Percentiles rank a stretch among this genome's conserved stretches.
phyloP scores from a whole-genome alignment of 2,888 invertebrate genomes.

The Cephus sareptanus region DNA sequence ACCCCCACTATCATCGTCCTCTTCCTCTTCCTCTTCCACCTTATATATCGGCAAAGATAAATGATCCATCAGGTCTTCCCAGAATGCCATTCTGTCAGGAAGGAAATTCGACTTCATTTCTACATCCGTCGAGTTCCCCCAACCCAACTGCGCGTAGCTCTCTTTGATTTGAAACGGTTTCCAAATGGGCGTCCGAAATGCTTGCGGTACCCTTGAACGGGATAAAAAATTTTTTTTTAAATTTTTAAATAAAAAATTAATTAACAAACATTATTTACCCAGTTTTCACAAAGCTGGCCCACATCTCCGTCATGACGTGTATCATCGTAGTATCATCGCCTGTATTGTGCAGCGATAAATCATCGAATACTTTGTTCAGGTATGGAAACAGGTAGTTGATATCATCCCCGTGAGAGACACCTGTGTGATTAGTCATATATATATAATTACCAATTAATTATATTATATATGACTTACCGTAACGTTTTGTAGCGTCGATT shows the following conservation, averaged over 20 bases:
- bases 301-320: slow-evolving; percentile 54
- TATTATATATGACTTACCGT: slow-evolving; percentile 35
- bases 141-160: slow-evolving; percentile 48
- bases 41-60: slow-evolving; percentile 15
- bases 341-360: slow-evolving; percentile 39
- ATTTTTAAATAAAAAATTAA: not conserved
- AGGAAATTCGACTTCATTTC: slow-evolving; percentile 41
- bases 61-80: slow-evolving; percentile 44
- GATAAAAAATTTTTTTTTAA: not conserved
- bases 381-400: slow-evolving; percentile 52
- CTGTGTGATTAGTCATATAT: slow-evolving; percentile 28
- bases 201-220: slow-evolving; percentile 48
- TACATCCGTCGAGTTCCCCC: slow-evolving; percentile 36
- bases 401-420: slow-evolving; percentile 49
- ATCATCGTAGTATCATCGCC: slow-evolving; percentile 46
- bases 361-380: slow-evolving; percentile 29
- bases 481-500: slow-evolving; percentile 20
- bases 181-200: slow-evolving; percentile 42
- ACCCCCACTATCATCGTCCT: too few relatives aligned
- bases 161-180: slow-evolving; percentile 44
- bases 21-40: too few relatives aligned
- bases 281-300: slow-evolving; percentile 44
- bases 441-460: not conserved
- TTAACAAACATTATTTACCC: slow-evolving; percentile 42
- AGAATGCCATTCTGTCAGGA: slow-evolving; percentile 49